phyloP scores from a whole-genome alignment of 2,113 vertebrate species.

The Regulus satrapa region DNA sequence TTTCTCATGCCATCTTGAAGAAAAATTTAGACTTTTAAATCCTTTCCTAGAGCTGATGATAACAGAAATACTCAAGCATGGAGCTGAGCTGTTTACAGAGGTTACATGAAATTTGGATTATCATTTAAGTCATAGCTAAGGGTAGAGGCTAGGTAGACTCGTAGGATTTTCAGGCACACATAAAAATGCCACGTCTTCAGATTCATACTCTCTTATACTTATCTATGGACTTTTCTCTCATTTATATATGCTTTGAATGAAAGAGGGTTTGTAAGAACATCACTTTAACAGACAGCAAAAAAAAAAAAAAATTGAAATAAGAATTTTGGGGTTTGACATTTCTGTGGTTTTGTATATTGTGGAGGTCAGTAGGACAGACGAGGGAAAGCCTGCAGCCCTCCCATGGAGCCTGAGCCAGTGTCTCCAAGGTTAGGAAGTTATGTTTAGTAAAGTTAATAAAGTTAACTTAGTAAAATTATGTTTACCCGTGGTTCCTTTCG shows the following conservation, averaged over 20 bases:
- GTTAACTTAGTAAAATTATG: too few relatives aligned
- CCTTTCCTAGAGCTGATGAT: background rate
- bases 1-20: background rate
- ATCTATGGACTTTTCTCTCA: background rate
- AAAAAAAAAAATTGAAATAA: background rate
- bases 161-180: background rate
- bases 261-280: background rate
- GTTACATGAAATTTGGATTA: background rate
- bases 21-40: background rate
- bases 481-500: too few relatives aligned
- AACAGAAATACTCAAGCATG: background rate
- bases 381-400: too few relatives aligned
- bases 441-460: too few relatives aligned
- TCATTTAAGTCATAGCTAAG: background rate
- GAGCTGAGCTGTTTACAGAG: background rate
- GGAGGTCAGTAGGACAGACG: too few relatives aligned
- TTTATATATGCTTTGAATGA: background rate
- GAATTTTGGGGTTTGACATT: background rate
- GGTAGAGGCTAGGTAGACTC: background rate
- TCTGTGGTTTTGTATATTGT: background rate
- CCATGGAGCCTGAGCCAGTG: too few relatives aligned
- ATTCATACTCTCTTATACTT: background rate
- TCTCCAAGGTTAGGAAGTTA: too few relatives aligned
- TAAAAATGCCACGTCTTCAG: background rate
- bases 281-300: background rate